A percentile compares a stretch with the other conserved stretches of the same genome.
These are phyloP conservation scores for Sarcophaga variegata DNA, from an alignment of 2,888 invertebrate genomes.

Conservation along the genomic window DNA sequence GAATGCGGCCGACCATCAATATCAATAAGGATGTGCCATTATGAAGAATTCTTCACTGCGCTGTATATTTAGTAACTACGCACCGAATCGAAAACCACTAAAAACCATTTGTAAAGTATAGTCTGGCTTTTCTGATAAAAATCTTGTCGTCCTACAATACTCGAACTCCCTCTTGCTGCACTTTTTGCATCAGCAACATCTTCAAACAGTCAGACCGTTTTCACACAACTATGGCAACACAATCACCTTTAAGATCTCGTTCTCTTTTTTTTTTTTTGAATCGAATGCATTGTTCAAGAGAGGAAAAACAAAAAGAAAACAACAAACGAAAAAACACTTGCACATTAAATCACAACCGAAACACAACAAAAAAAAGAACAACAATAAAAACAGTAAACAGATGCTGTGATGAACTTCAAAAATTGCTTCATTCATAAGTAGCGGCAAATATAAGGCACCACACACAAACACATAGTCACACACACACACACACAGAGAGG, in stretches of 20 bases:
- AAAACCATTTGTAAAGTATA: too few species aligned
- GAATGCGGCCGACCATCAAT: too few species aligned
- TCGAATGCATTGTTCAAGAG: neutral
- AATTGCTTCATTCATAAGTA: constrained; percentile 66
- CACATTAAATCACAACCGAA: constrained; percentile 43
- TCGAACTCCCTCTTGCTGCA: too few species aligned
- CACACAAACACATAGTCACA: constrained; percentile 37
- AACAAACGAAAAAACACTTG: constrained; percentile 43
- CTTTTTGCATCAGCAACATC: too few species aligned
- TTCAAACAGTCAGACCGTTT: too few species aligned
- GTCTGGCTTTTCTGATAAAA: too few species aligned
- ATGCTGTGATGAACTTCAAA: constrained; percentile 70
- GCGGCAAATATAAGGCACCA: constrained; percentile 28
- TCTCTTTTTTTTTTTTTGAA: neutral
- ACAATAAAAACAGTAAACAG: constrained; percentile 3
- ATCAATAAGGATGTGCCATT: too few species aligned
- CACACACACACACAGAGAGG: neutral
- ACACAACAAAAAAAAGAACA: constrained; percentile 25
- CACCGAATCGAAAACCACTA: too few species aligned
- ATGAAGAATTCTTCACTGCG: too few species aligned
- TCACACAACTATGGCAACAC: constrained; percentile 23
- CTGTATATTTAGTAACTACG: too few species aligned
- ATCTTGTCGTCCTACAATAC: too few species aligned
- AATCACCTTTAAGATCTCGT: constrained; percentile 58
- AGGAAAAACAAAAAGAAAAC: constrained; percentile 27